A percentile compares a stretch with the other conserved stretches of the same genome.
Evolutionary conservation across 2,113 vertebrate species (phyloP).

Genomic region (Alaudala cheleensis): DNA sequence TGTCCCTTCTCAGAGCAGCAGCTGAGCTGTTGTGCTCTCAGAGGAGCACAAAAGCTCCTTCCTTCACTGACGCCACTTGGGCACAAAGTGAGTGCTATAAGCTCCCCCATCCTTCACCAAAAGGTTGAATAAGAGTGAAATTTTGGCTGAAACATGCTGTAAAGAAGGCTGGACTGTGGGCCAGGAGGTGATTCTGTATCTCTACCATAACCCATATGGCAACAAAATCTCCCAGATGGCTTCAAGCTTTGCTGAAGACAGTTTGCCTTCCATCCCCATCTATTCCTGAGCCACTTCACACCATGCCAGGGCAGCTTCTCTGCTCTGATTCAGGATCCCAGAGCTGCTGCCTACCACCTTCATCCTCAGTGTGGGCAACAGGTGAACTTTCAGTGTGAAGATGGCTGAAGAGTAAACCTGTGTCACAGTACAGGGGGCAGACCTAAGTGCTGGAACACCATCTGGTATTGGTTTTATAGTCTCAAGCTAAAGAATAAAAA

Average conservation of each 20-base stretch:
- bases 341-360: not conserved
- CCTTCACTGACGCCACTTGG: not conserved
- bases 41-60: not conserved
- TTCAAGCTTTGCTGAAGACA: not conserved
- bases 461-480: not conserved
- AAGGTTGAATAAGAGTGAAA: not conserved
- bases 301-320: not conserved
- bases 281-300: not conserved
- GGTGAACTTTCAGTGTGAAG: not conserved
- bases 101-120: not conserved
- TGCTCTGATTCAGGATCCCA: not conserved
- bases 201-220: not conserved
- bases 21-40: too few relatives aligned
- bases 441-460: not conserved
- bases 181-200: not conserved
- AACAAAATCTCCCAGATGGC: not conserved
- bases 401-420: not conserved
- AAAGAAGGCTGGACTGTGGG: not conserved
- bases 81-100: accelerated
- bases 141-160: not conserved
- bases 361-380: not conserved
- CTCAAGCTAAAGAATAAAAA: not conserved
- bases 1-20: not conserved
- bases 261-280: not conserved
- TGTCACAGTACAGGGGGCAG: not conserved